Evolutionary conservation across 2,113 vertebrate genomes (phyloP).

Genomic region (Anseranas semipalmata): DNA sequence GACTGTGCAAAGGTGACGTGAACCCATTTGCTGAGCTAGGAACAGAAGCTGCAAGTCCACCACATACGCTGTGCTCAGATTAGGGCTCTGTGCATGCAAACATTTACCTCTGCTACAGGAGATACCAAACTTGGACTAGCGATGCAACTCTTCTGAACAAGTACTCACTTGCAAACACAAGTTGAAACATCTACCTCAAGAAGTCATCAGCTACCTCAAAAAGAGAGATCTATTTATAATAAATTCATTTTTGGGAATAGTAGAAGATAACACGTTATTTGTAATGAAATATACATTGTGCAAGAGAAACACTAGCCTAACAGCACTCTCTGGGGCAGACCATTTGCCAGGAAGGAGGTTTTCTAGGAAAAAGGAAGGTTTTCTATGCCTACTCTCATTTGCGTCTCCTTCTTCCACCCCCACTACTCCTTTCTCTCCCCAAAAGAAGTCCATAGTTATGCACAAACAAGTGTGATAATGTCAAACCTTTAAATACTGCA

Average conservation of each 20-base stretch:
- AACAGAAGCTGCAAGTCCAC: not conserved
- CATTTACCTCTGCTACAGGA: not conserved
- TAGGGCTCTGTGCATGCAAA: not conserved
- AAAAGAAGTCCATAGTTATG: not conserved
- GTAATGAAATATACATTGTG: not conserved
- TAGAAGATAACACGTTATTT: not conserved
- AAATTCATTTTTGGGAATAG: not conserved
- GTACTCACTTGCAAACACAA: not conserved
- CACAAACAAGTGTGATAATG: not conserved
- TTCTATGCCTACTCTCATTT: not conserved
- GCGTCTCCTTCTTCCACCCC: constrained; percentile 12
- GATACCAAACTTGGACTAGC: not conserved
- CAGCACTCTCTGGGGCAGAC: not conserved
- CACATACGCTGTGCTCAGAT: no score
- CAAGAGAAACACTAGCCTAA: not conserved
- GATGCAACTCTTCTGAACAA: not conserved
- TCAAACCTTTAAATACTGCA: not conserved
- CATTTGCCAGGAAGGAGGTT: no score
- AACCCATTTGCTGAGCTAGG: not conserved
- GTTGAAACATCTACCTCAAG: not conserved
- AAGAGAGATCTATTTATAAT: not conserved
- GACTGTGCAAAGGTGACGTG: not conserved
- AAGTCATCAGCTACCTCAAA: not conserved
- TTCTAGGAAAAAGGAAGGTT: no score
- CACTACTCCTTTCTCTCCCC: not conserved